phyloP scores from a whole-genome alignment of 1,140 invertebrate genomes.

The Diachasmimorpha longicaudata region DNA sequence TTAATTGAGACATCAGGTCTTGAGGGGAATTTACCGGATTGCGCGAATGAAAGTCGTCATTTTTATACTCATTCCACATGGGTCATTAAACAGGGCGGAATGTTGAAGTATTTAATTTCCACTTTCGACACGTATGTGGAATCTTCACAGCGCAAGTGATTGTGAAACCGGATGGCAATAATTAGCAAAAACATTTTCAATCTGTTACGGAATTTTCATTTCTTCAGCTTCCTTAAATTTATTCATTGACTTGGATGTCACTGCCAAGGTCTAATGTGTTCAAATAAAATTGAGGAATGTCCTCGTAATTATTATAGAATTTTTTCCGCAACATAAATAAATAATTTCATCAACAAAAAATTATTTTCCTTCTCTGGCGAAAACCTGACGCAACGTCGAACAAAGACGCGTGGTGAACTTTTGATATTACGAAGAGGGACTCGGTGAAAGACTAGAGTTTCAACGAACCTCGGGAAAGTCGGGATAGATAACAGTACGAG shows the following conservation, averaged over 20 bases:
- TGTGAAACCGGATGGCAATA: not conserved
- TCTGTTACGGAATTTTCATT: not conserved
- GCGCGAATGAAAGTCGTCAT: no score
- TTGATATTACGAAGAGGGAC: conserved; percentile 6
- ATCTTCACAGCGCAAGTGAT: not conserved
- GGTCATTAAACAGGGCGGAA: no score
- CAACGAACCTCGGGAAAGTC: not conserved
- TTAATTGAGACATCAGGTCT: no score
- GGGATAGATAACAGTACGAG: not conserved
- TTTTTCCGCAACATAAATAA: not conserved
- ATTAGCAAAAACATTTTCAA: not conserved
- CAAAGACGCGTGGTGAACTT: conserved; percentile 6
- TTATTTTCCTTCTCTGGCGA: not conserved
- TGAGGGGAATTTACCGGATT: no score
- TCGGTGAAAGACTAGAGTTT: not conserved
- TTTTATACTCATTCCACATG: no score
- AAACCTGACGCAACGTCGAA: not conserved
- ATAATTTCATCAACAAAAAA: not conserved
- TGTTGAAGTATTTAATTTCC: not conserved
- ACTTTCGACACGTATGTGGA: not conserved
- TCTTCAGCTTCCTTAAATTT: not conserved
- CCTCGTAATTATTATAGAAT: no score
- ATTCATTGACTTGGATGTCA: not conserved
- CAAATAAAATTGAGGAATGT: no score
- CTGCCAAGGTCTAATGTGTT: no score